These are phyloP conservation scores for Dallia pectoralis DNA, from an alignment of 2,797 vertebrate genomes.

Conservation along the genomic window DNA sequence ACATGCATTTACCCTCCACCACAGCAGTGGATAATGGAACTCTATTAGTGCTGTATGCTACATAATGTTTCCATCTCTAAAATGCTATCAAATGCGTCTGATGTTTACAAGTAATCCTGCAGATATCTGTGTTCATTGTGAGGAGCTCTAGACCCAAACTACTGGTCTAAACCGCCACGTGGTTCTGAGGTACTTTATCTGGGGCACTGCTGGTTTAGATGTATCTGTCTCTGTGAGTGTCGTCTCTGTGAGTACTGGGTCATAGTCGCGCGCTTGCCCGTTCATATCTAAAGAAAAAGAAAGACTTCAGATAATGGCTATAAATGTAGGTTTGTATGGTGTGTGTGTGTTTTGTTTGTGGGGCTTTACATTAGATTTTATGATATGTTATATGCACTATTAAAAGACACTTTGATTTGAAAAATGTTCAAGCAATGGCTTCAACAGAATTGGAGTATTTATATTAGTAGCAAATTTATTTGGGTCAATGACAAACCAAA, in stretches of 20 bases:
- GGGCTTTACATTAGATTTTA: slow-evolving; percentile 9
- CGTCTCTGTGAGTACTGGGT: slow-evolving; percentile 25
- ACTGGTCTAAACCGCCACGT: background rate
- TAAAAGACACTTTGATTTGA: slow-evolving; percentile 38
- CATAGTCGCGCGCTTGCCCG: slow-evolving; percentile 22
- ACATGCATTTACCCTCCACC: no score
- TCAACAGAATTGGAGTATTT: slow-evolving; percentile 37
- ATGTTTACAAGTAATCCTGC: background rate
- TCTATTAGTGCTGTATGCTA: background rate
- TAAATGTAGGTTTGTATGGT: slow-evolving; percentile 24
- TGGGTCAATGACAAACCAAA: slow-evolving; percentile 38
- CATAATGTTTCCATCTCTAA: background rate
- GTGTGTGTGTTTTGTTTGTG: slow-evolving; percentile 18
- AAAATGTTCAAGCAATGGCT: slow-evolving; percentile 35
- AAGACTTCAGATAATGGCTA: slow-evolving; percentile 35
- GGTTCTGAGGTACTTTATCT: slow-evolving; percentile 17
- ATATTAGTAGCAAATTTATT: slow-evolving; percentile 29
- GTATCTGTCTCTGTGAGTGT: slow-evolving; percentile 23
- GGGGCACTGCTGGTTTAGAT: slow-evolving; percentile 11
- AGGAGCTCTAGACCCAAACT: background rate
- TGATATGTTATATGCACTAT: slow-evolving; percentile 32
- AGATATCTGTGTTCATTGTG: background rate
- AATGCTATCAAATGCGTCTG: background rate
- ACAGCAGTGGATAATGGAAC: background rate
- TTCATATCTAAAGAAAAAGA: slow-evolving; percentile 27